phyloP scores from a whole-genome alignment of 2,797 vertebrate species.

The Neosilurus mollespiculum region DNA sequence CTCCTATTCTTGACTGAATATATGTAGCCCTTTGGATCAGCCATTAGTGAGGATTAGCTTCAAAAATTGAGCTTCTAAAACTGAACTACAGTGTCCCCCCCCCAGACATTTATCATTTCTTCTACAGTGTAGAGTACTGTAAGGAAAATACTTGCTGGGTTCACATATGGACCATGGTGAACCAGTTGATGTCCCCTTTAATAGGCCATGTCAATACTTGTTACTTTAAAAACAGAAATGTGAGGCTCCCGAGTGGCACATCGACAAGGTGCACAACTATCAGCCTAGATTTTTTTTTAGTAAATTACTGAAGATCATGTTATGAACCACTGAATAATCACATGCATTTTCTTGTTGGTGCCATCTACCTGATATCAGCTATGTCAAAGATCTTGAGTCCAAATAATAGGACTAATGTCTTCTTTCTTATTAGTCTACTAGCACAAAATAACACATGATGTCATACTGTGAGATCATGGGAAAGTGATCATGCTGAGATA shows the following conservation, averaged over 20 bases:
- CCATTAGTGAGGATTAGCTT: neutral
- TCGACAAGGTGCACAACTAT: too few relatives aligned
- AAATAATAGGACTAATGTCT: neutral
- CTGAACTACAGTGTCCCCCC: neutral
- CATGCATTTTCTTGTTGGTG: neutral
- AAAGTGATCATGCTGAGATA: conserved; percentile 17
- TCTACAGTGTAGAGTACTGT: neutral
- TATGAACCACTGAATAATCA: neutral
- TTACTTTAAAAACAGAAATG: neutral
- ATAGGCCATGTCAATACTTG: neutral
- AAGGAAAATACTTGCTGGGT: neutral
- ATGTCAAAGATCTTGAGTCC: neutral
- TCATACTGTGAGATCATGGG: conserved; percentile 6
- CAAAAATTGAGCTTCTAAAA: neutral
- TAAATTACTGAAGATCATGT: neutral
- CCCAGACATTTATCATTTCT: neutral
- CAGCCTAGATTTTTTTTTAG: too few relatives aligned
- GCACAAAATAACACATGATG: conserved; percentile 9
- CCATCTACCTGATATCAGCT: neutral
- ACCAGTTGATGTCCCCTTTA: neutral
- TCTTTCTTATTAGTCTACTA: neutral
- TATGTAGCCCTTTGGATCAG: neutral
- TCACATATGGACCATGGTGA: neutral
- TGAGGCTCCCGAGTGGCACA: too few relatives aligned
- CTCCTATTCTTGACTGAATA: neutral